Conservation (phyloP, 2,797 vertebrate species). For the Enteromius viviparus region DNA sequence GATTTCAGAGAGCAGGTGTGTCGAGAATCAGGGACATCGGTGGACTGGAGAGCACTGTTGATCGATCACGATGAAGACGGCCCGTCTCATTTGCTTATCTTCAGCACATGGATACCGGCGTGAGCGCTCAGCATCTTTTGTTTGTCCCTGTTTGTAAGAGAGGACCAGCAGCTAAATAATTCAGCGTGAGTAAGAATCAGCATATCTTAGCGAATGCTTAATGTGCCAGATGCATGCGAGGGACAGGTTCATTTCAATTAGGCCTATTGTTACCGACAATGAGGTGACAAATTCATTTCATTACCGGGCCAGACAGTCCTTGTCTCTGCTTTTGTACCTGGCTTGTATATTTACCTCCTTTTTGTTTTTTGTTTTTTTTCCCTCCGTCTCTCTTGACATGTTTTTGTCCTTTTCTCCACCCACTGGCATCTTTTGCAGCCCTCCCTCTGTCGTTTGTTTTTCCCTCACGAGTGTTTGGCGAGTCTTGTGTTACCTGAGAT, state of each 20-base stretch:
- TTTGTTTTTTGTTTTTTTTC: conserved; percentile 50
- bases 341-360: conserved; percentile 72
- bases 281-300: conserved; percentile 85
- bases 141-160: conserved; percentile 70
- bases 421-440: conserved; percentile 68
- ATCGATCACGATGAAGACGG: conserved; percentile 16
- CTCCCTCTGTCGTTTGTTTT: conserved; percentile 54
- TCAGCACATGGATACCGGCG: conserved; percentile 41
- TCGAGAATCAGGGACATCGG: background rate
- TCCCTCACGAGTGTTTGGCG: conserved; percentile 69
- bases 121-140: conserved; percentile 60
- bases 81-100: conserved; percentile 42
- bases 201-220: conserved; percentile 90
- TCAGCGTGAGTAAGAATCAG: conserved; percentile 84
- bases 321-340: conserved; percentile 81
- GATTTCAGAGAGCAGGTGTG: background rate
- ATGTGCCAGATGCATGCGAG: conserved; percentile 87
- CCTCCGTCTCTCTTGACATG: conserved; percentile 63
- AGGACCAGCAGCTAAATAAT: conserved; percentile 86
- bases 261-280: conserved; percentile 89
- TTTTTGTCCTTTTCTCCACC: conserved; percentile 73
- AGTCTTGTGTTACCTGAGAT: conserved; percentile 85
- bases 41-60: background rate
- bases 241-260: conserved; percentile 89
- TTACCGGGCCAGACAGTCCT: conserved; percentile 74